These are phyloP conservation scores for Hydropsyche tenuis DNA, from an alignment of 1,140 invertebrate species.

Conservation along the genomic window DNA sequence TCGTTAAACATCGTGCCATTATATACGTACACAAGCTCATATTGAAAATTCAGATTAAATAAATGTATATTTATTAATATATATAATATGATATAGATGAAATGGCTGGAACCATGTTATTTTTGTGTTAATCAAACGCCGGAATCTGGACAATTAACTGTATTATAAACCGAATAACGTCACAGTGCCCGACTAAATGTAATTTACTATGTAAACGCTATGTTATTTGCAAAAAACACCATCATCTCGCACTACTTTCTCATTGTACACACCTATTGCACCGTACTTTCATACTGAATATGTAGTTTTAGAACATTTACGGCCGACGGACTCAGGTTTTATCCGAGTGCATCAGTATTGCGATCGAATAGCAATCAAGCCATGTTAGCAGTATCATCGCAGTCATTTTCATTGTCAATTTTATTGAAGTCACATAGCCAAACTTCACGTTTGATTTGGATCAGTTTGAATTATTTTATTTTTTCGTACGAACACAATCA, in stretches of 20 bases:
- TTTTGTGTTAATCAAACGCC: background rate
- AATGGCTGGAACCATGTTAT: constrained; percentile 18
- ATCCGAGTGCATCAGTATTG: too few relatives aligned
- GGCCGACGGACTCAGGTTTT: too few relatives aligned
- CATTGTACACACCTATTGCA: too few relatives aligned
- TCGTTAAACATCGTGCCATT: constrained; percentile 6
- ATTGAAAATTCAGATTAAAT: background rate
- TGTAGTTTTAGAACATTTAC: too few relatives aligned
- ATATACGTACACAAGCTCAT: background rate
- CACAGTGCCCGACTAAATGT: constrained; percentile 3
- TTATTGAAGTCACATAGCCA: constrained; percentile 11
- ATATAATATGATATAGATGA: background rate
- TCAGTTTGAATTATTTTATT: too few relatives aligned
- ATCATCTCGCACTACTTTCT: background rate
- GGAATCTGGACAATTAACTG: too few relatives aligned
- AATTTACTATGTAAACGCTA: background rate
- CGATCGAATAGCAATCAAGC: too few relatives aligned
- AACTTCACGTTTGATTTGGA: too few relatives aligned
- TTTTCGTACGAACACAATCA: too few relatives aligned
- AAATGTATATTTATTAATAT: too few relatives aligned
- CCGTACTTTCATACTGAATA: too few relatives aligned
- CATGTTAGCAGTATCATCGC: too few relatives aligned
- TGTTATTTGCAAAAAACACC: background rate
- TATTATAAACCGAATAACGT: background rate
- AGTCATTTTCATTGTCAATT: constrained; percentile 22